These are phyloP conservation scores for Nudaria mundana DNA, from an alignment of 2,888 invertebrate species.

Conservation along the genomic window DNA sequence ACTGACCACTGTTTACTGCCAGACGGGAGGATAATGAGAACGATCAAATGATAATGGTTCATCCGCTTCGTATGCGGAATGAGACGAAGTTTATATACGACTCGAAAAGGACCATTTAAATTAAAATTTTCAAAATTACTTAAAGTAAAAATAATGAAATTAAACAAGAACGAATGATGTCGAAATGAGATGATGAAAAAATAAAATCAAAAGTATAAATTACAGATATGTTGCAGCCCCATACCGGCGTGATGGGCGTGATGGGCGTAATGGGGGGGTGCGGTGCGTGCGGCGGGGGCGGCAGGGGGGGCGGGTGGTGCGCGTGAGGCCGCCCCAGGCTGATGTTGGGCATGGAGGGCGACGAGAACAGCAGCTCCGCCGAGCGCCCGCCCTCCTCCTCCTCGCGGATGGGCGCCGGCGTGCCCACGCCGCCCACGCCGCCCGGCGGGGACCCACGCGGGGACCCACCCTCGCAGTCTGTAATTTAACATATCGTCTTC, in stretches of 20 bases:
- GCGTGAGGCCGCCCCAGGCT: constrained; percentile 91
- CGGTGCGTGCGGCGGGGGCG: constrained; percentile 86
- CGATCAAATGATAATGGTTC: not conserved
- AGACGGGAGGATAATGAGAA: not conserved
- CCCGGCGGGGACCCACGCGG: constrained; percentile 83
- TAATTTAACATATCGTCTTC: too few species aligned
- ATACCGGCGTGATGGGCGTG: constrained; percentile 71
- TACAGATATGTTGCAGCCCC: constrained; percentile 32
- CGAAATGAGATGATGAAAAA: not conserved
- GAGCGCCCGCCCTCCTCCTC: constrained; percentile 89
- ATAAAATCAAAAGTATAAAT: constrained; percentile 4
- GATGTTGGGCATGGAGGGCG: constrained; percentile 98
- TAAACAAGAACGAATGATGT: not conserved
- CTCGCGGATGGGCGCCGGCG: constrained; percentile 88
- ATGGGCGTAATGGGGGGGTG: constrained; percentile 30
- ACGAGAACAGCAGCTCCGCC: constrained; percentile 92
- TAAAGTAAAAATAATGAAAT: not conserved
- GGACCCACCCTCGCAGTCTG: constrained; percentile 66
- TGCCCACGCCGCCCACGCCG: constrained; percentile 67
- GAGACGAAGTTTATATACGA: too few species aligned
- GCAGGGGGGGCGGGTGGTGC: constrained; percentile 85
- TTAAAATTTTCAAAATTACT: not conserved
- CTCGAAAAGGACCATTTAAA: too few species aligned
- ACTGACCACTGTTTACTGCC: not conserved
- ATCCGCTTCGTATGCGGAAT: too few species aligned